Conservation (phyloP, 2,888 invertebrate species). For the Drosophila fulvimacula region DNA sequence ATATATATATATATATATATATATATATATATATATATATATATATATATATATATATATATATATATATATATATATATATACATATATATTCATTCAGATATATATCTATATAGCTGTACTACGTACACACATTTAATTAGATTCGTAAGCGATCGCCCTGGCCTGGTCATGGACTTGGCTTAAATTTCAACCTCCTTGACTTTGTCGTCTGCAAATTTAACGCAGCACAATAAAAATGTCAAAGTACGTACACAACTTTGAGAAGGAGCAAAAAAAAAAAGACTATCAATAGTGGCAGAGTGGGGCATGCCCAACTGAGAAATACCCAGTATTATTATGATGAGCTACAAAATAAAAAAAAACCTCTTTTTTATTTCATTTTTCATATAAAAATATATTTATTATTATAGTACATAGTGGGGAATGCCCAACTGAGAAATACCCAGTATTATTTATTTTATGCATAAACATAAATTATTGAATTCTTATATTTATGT, state of each 20-base stretch:
- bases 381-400: too few species aligned
- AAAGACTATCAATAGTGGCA: background rate
- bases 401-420: too few species aligned
- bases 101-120: too few species aligned
- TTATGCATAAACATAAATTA: too few species aligned
- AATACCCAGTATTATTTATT: too few species aligned
- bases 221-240: constrained; percentile 65
- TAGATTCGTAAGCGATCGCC: constrained; percentile 61
- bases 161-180: constrained; percentile 29
- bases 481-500: too few species aligned
- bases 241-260: constrained; percentile 37
- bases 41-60: too few species aligned
- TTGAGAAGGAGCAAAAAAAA: constrained; percentile 4
- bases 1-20: background rate
- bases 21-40: background rate
- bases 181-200: constrained; percentile 60
- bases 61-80: background rate
- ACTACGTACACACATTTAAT: constrained; percentile 50
- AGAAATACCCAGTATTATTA: constrained; percentile 2
- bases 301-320: background rate
- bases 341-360: too few species aligned
- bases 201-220: constrained; percentile 53
- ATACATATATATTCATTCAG: too few species aligned
- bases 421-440: too few species aligned
- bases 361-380: too few species aligned